phyloP scores from a whole-genome alignment of 2,797 vertebrate genomes.

The Glossophaga mutica region DNA sequence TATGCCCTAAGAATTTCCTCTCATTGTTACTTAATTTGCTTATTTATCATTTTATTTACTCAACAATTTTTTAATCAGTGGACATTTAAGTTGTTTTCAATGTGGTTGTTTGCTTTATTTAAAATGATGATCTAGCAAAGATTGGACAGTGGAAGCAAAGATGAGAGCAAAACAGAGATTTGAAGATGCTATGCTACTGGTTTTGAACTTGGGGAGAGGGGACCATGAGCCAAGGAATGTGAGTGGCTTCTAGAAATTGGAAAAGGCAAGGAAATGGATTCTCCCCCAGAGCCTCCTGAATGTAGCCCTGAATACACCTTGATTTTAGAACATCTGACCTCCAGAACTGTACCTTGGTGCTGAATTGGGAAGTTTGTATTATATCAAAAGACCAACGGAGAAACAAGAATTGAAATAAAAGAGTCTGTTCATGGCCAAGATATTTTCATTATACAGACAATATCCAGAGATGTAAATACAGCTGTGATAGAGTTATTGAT shows the following conservation, averaged over 20 bases:
- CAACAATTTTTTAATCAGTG: background rate
- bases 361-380: slow-evolving; percentile 96
- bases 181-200: background rate
- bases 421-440: slow-evolving; percentile 97
- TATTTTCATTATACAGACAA: slow-evolving; percentile 98
- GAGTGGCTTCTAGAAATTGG: background rate
- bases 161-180: background rate
- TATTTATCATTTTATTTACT: background rate
- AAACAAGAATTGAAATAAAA: slow-evolving; percentile 98
- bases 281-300: background rate
- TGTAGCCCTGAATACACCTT: background rate
- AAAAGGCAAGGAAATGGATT: background rate
- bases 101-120: background rate
- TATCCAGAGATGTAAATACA: slow-evolving; percentile 98
- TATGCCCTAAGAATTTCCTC: background rate
- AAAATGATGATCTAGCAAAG: background rate
- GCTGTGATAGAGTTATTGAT: slow-evolving; percentile 98
- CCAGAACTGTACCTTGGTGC: slow-evolving; percentile 88
- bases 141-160: background rate
- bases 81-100: background rate
- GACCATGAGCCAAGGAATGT: background rate
- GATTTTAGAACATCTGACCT: background rate
- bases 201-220: background rate
- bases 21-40: background rate
- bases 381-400: slow-evolving; percentile 97